Evolutionary conservation across 2,113 vertebrate genomes (phyloP).

Genomic region (Pycnonotus jocosus): DNA sequence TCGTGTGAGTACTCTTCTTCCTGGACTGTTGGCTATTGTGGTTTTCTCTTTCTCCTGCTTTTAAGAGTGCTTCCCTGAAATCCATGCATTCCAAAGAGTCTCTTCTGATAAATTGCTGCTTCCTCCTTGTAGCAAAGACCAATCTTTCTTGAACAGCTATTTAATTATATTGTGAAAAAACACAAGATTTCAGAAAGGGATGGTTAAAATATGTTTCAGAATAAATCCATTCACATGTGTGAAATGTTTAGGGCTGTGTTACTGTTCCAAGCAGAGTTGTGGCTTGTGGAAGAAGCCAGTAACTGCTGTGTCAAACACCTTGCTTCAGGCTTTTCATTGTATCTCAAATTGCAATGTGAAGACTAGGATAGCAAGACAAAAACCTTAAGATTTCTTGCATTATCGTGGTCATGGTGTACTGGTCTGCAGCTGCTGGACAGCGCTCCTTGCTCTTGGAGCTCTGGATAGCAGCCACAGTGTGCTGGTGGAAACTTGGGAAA

Average conservation of each 20-base stretch:
- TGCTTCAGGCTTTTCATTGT: background rate
- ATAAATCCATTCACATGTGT: background rate
- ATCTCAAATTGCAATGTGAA: background rate
- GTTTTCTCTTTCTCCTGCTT: background rate
- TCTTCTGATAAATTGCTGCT: background rate
- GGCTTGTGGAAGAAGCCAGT: background rate
- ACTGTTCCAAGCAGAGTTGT: background rate
- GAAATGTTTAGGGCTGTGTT: background rate
- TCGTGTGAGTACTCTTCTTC: fast-evolving
- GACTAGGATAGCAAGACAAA: background rate
- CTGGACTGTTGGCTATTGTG: background rate
- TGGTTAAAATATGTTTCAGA: background rate
- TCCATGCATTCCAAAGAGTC: background rate
- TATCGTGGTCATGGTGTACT: fast-evolving
- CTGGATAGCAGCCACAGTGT: fast-evolving
- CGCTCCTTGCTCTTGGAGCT: fast-evolving
- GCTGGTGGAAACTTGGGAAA: background rate
- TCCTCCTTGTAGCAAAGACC: background rate
- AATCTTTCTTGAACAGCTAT: background rate
- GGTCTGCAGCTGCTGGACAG: background rate
- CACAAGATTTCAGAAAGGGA: background rate
- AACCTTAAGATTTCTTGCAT: background rate
- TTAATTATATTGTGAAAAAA: background rate
- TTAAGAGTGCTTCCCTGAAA: background rate
- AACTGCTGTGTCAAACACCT: background rate